These are phyloP conservation scores for Cheilinus undulatus DNA, from an alignment of 2,113 vertebrate genomes.

Conservation along the genomic window DNA sequence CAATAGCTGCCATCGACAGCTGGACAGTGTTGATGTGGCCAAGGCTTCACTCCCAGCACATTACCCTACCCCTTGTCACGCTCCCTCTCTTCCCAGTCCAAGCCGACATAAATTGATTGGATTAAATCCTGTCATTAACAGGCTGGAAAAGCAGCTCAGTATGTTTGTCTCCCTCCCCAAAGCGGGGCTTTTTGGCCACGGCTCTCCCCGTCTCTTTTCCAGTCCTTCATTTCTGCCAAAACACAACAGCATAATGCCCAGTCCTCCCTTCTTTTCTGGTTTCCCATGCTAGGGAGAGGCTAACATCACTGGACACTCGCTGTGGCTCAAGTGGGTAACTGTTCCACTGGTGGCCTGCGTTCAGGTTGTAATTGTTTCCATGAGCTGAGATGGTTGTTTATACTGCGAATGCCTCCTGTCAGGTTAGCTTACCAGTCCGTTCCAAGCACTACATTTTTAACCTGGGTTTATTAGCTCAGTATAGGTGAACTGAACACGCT, in stretches of 20 bases:
- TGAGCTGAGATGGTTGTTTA: conserved; percentile 48
- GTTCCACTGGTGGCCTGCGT: conserved; percentile 55
- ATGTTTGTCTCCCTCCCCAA: conserved; percentile 80
- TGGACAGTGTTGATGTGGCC: conserved; percentile 79
- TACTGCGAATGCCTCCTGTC: conserved; percentile 57
- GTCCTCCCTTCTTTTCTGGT: conserved; percentile 67
- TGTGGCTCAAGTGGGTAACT: conserved; percentile 67
- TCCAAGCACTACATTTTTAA: conserved; percentile 61
- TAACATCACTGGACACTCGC: conserved; percentile 76
- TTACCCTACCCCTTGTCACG: conserved; percentile 81
- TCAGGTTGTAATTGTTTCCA: conserved; percentile 64
- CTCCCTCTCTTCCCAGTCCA: conserved; percentile 80
- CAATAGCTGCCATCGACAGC: conserved; percentile 81
- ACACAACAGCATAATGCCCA: conserved; percentile 76
- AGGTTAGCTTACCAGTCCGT: conserved; percentile 41
- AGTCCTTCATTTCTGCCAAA: conserved; percentile 73
- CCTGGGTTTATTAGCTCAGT: conserved; percentile 48
- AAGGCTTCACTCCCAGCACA: conserved; percentile 80
- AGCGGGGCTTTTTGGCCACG: conserved; percentile 75
- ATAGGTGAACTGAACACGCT: conserved; percentile 42
- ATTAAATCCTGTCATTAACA: conserved; percentile 85
- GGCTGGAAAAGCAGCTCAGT: conserved; percentile 83
- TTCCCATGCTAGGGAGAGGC: conserved; percentile 54
- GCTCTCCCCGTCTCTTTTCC: conserved; percentile 72
- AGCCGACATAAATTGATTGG: conserved; percentile 83